These are phyloP conservation scores for Drosophila serrata DNA, from an alignment of 1,140 invertebrate genomes.

Conservation along the genomic window DNA sequence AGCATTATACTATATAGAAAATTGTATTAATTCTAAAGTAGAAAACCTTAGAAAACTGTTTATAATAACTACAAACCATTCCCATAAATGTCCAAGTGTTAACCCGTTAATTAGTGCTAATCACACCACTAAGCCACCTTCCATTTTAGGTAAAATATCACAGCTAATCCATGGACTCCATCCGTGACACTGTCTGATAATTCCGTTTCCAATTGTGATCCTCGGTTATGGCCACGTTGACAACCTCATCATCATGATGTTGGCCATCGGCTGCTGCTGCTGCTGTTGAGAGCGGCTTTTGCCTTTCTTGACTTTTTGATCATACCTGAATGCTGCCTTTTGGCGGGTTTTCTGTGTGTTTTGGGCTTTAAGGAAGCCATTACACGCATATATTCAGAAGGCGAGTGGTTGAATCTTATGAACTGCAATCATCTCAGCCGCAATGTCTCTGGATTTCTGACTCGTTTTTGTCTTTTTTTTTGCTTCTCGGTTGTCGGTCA, in stretches of 20 bases:
- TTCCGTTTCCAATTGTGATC: constrained; percentile 9
- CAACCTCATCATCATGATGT: constrained; percentile 57
- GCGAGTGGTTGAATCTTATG: constrained; percentile 53
- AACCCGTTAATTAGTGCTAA: constrained; percentile 7
- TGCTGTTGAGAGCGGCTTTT: constrained; percentile 25
- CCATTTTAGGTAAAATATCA: constrained; percentile 9
- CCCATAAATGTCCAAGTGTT: not conserved
- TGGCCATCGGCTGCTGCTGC: constrained; percentile 33
- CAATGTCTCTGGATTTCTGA: constrained; percentile 29
- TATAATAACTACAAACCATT: not conserved
- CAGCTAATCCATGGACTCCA: constrained; percentile 9
- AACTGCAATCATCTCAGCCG: constrained; percentile 69
- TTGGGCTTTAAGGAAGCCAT: constrained; percentile 82
- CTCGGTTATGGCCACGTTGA: constrained; percentile 36
- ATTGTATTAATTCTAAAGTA: too few species aligned
- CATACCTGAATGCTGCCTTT: constrained; percentile 41
- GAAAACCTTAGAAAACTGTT: not conserved
- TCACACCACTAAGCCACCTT: not conserved
- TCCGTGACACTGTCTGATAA: constrained; percentile 12
- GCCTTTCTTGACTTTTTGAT: constrained; percentile 69
- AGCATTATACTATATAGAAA: not conserved
- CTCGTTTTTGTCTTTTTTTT: not conserved
- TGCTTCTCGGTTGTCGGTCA: constrained; percentile 23
- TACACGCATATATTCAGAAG: constrained; percentile 71
- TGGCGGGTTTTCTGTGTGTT: constrained; percentile 31